A percentile compares a stretch with the other conserved stretches of the same genome.
phyloP scores from a whole-genome alignment of 2,888 invertebrate genomes.

The Andrena camellia region DNA sequence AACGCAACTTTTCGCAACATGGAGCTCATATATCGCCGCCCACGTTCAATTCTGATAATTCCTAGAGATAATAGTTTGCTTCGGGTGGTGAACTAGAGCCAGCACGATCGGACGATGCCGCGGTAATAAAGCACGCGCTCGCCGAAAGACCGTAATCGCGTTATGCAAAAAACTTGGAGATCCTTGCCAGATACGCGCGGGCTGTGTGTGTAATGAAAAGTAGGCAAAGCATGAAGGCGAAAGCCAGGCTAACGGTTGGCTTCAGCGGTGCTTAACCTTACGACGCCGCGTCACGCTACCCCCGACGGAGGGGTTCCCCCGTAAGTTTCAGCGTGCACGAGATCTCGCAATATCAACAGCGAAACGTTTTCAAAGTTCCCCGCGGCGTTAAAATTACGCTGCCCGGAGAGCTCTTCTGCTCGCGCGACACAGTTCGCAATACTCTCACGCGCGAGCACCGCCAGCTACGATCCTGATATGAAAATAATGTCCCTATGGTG shows the following conservation, averaged over 20 bases:
- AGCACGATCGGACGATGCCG: conserved; percentile 43
- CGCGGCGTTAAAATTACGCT: conserved; percentile 35
- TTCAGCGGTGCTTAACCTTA: conserved; percentile 70
- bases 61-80: conserved; percentile 40
- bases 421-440: conserved; percentile 2
- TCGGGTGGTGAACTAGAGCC: conserved; percentile 37
- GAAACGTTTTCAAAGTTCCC: conserved; percentile 58
- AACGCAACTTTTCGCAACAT: conserved; percentile 21
- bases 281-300: conserved; percentile 72
- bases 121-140: conserved; percentile 54
- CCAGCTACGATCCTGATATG: neutral
- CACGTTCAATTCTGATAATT: conserved; percentile 50
- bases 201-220: conserved; percentile 58
- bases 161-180: conserved; percentile 60
- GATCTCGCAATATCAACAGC: conserved; percentile 64
- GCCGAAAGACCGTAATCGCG: conserved; percentile 58
- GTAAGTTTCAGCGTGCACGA: conserved; percentile 63
- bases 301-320: conserved; percentile 37
- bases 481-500: neutral
- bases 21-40: conserved; percentile 38
- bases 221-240: conserved; percentile 54
- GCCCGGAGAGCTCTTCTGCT: conserved; percentile 29
- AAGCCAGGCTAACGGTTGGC: conserved; percentile 37
- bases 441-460: neutral
- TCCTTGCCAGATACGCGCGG: conserved; percentile 51